Conservation (phyloP, 2,797 vertebrate genomes). For the Lutjanus campechanus region DNA sequence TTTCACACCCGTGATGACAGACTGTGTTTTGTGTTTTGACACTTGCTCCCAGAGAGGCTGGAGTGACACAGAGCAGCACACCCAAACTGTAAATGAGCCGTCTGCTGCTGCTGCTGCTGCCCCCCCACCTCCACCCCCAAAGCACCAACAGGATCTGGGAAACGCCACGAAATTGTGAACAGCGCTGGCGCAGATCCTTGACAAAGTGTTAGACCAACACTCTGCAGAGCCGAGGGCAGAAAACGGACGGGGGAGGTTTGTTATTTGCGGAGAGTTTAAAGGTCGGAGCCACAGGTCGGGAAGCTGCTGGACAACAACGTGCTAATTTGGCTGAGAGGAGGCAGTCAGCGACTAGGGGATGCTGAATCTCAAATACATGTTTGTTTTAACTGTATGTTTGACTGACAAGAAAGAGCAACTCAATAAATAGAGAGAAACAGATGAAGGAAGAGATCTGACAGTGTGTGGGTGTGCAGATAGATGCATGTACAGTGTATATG, state of each 20-base stretch:
- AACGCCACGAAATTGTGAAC: conserved; percentile 56
- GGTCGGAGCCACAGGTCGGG: conserved; percentile 24
- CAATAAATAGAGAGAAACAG: background rate
- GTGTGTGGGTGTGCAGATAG: background rate
- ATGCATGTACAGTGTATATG: background rate
- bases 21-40: conserved; percentile 72
- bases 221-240: conserved; percentile 34
- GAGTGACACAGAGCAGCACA: conserved; percentile 64
- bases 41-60: conserved; percentile 68
- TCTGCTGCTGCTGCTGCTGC: conserved; percentile 61
- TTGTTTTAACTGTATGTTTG: background rate
- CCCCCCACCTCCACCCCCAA: conserved; percentile 1
- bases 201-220: conserved; percentile 50
- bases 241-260: background rate
- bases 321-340: background rate
- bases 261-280: conserved; percentile 28
- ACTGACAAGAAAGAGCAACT: background rate
- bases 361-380: background rate
- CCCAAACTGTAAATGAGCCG: conserved; percentile 74
- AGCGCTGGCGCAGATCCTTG: conserved; percentile 42
- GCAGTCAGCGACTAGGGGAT: background rate
- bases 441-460: background rate
- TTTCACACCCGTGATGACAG: conserved; percentile 61
- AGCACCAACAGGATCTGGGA: conserved; percentile 49
- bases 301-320: background rate